Evolutionary conservation across 2,888 invertebrate genomes (phyloP).

Genomic region (Fabriciana adippe): DNA sequence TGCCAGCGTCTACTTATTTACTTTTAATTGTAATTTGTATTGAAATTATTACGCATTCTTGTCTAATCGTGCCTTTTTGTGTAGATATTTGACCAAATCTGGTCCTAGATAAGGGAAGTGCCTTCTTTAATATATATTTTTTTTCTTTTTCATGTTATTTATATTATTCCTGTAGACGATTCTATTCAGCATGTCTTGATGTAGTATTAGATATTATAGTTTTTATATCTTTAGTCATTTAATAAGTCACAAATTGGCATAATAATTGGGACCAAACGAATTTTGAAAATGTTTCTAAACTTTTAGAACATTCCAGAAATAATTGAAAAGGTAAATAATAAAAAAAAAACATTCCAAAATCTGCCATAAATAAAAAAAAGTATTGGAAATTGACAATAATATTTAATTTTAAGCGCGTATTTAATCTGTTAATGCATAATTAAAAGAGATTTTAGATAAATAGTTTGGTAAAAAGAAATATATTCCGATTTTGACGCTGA

Average conservation of each 20-base stretch:
- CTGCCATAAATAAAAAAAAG: constrained; percentile 16
- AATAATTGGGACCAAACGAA: constrained; percentile 26
- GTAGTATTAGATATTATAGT: constrained; percentile 1
- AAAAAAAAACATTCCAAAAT: constrained; percentile 24
- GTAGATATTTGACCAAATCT: constrained; percentile 30
- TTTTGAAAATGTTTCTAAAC: constrained; percentile 1
- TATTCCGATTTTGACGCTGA: constrained; percentile 20
- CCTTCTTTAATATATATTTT: constrained; percentile 26
- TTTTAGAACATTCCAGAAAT: constrained; percentile 28
- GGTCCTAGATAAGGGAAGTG: constrained; percentile 26
- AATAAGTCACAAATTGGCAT: constrained; percentile 32
- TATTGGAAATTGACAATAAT: constrained; percentile 33
- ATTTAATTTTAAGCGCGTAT: constrained; percentile 15
- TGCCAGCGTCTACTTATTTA: constrained; percentile 19
- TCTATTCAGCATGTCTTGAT: background rate
- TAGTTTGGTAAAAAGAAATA: background rate
- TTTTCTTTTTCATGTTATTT: constrained; percentile 12
- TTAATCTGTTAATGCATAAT: constrained; percentile 27
- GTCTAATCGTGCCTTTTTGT: constrained; percentile 41
- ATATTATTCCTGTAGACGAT: background rate
- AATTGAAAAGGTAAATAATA: background rate
- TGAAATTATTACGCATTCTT: constrained; percentile 31
- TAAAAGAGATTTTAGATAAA: constrained; percentile 4
- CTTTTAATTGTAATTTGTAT: constrained; percentile 13
- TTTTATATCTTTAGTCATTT: constrained; percentile 6